phyloP scores from a whole-genome alignment of 2,888 invertebrate genomes.

The Phyto melanocephala region DNA sequence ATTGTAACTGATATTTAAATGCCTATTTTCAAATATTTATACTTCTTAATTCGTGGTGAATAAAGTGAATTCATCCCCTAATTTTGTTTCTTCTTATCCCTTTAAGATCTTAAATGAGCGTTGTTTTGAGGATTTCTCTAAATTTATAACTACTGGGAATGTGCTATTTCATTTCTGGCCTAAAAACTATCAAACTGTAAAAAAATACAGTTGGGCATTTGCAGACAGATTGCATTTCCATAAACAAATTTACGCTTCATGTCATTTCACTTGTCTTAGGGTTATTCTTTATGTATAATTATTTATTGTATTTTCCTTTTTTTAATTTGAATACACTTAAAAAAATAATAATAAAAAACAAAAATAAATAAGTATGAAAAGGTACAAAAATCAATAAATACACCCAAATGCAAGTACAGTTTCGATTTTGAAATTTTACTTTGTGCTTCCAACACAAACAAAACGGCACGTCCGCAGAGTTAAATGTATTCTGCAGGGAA shows the following conservation, averaged over 20 bases:
- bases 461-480: no score
- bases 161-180: neutral
- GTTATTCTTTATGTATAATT: neutral
- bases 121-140: neutral
- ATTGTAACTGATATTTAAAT: constrained; percentile 21
- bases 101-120: neutral
- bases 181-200: constrained; percentile 34
- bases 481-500: no score
- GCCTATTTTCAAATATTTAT: neutral
- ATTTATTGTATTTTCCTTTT: neutral
- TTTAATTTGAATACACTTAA: neutral
- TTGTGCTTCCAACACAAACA: no score
- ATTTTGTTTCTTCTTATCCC: neutral
- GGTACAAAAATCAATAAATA: no score
- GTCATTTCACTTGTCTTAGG: constrained; percentile 9
- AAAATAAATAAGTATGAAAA: no score
- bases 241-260: constrained; percentile 40
- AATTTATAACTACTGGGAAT: neutral
- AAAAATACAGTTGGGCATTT: neutral
- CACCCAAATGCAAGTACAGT: no score
- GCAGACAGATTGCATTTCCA: neutral
- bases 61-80: constrained; percentile 25
- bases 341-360: neutral
- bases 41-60: neutral
- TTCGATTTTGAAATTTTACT: no score